Conservation (phyloP, 2,888 invertebrate species). For the Psylliodes chrysocephalus region DNA sequence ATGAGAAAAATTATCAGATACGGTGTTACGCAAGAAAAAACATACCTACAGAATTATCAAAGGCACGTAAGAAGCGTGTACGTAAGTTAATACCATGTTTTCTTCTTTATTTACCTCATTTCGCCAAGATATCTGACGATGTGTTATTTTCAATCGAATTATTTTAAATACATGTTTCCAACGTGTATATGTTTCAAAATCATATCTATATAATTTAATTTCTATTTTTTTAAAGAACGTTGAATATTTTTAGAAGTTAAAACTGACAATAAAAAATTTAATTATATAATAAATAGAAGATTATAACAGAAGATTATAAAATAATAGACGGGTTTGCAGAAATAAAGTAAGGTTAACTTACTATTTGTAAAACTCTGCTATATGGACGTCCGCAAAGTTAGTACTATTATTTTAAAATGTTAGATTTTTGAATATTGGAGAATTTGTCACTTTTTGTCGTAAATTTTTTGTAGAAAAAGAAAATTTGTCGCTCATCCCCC, state of each 20-base stretch:
- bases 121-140: slow-evolving; percentile 11
- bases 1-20: slow-evolving; percentile 9
- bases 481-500: no score
- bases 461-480: no score
- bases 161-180: slow-evolving; percentile 20
- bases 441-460: no score
- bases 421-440: no score
- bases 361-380: no score
- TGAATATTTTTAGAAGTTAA: neutral
- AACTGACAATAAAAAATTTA: no score
- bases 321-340: no score
- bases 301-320: no score
- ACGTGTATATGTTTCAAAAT: slow-evolving; percentile 13
- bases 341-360: no score
- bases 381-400: no score
- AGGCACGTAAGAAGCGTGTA: slow-evolving; percentile 27
- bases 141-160: slow-evolving; percentile 26
- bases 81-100: slow-evolving; percentile 39
- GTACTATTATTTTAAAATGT: no score
- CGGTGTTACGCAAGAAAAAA: slow-evolving; percentile 26
- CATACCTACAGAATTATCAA: slow-evolving; percentile 17
- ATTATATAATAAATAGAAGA: no score
- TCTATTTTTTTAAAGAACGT: slow-evolving; percentile 6
- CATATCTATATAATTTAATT: slow-evolving; percentile 25
- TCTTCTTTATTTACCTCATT: slow-evolving; percentile 35